Conservation (phyloP, 1,140 invertebrate genomes). For the Hirudo medicinalis region DNA sequence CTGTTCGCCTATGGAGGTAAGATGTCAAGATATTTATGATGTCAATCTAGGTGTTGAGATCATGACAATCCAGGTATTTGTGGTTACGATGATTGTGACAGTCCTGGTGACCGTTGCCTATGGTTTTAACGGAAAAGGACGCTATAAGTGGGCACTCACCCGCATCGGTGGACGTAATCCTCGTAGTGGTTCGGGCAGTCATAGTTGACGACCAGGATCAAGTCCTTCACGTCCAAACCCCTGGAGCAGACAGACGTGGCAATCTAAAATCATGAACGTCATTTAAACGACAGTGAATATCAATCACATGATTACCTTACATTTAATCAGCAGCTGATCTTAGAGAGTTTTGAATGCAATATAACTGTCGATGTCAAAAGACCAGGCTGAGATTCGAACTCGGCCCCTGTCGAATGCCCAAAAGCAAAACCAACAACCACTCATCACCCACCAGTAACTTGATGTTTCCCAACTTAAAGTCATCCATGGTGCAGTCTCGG, state of each 20-base stretch:
- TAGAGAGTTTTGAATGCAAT: no score
- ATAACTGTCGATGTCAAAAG: no score
- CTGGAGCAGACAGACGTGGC: constrained; percentile 92
- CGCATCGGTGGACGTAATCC: constrained; percentile 97
- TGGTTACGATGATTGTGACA: no score
- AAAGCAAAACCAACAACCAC: neutral
- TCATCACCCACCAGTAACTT: constrained; percentile 46
- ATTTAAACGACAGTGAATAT: no score
- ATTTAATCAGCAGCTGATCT: no score
- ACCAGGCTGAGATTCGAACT: no score
- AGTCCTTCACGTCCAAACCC: constrained; percentile 92
- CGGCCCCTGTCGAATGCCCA: neutral
- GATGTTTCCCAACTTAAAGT: constrained; percentile 85
- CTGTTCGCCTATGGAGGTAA: constrained; percentile 43
- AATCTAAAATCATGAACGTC: constrained; percentile 44
- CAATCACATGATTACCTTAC: no score
- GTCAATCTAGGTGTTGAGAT: no score
- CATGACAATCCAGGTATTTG: no score
- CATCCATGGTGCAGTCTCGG: constrained; percentile 88
- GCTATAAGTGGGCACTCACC: constrained; percentile 36
- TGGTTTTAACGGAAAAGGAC: no score
- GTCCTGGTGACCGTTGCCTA: no score
- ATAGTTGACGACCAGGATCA: constrained; percentile 95
- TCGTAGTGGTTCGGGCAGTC: constrained; percentile 99
- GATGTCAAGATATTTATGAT: neutral